phyloP scores from a whole-genome alignment of 1,140 invertebrate genomes.

The Lanistes nyassanus region DNA sequence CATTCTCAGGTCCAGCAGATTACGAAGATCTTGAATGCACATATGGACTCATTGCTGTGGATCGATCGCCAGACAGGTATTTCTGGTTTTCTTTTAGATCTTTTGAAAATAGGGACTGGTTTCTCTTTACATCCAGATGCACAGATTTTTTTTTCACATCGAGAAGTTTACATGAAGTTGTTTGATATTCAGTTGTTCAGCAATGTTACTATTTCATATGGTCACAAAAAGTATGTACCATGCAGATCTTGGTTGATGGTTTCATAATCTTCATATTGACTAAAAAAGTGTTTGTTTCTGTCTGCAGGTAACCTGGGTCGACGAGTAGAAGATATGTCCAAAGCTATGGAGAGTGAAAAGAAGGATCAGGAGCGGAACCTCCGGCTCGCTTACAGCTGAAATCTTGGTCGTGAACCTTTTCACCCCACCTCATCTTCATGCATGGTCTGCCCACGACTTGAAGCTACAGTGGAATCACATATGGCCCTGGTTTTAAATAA shows the following conservation, averaged over 20 bases:
- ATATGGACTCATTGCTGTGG: conserved; percentile 96
- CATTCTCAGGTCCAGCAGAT: conserved; percentile 84
- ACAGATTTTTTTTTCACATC: background rate
- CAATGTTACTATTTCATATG: background rate
- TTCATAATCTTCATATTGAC: too few species aligned
- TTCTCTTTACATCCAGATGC: too few species aligned
- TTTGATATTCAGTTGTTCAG: background rate
- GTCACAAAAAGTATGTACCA: too few species aligned
- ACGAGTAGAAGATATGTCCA: conserved; percentile 84
- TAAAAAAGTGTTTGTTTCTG: conserved; percentile 14
- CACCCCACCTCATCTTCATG: too few species aligned
- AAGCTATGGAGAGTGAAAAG: conserved; percentile 81
- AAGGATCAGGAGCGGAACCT: conserved; percentile 77
- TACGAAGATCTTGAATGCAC: conserved; percentile 92
- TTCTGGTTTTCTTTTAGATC: background rate
- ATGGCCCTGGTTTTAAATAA: too few species aligned
- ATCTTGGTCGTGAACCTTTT: background rate
- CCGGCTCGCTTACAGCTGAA: conserved; percentile 61
- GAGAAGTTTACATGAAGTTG: background rate
- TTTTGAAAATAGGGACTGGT: background rate
- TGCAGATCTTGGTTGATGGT: too few species aligned
- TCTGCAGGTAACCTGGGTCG: conserved; percentile 75
- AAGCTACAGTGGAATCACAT: too few species aligned
- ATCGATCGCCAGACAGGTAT: conserved; percentile 70
- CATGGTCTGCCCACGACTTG: too few species aligned